Evolutionary conservation across 2,113 vertebrate species (phyloP).

Genomic region (Neolamprologus falcicula): DNA sequence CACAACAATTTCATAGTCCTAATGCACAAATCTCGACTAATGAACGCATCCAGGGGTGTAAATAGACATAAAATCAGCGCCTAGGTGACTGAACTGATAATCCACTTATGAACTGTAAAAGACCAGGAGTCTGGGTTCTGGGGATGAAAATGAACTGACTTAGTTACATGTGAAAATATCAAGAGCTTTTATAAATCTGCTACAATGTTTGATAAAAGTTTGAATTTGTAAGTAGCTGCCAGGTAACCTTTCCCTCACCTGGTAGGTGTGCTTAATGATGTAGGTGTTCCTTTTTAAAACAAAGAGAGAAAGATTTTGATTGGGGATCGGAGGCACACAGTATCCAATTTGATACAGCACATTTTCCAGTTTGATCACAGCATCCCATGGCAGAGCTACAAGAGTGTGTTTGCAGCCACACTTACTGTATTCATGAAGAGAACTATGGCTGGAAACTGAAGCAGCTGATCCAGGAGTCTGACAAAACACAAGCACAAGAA

Average conservation of each 20-base stretch:
- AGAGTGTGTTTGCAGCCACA: not conserved
- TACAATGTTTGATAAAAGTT: not conserved
- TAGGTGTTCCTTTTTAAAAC: slow-evolving; percentile 61
- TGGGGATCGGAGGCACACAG: not conserved
- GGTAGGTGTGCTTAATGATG: slow-evolving; percentile 37
- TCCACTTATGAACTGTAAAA: slow-evolving; percentile 49
- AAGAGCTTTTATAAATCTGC: not conserved
- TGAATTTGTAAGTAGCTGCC: not conserved
- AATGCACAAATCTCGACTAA: not conserved
- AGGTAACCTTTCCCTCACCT: slow-evolving; percentile 41
- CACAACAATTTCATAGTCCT: not conserved
- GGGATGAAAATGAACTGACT: not conserved
- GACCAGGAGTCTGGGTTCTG: slow-evolving; percentile 56
- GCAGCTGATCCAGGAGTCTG: slow-evolving; percentile 66
- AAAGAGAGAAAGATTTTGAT: not conserved
- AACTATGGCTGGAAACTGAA: slow-evolving; percentile 53
- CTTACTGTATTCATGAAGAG: slow-evolving; percentile 64
- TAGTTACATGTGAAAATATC: not conserved
- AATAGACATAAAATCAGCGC: slow-evolving; percentile 5
- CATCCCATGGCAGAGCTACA: not conserved
- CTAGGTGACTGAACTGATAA: slow-evolving; percentile 55
- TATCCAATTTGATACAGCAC: not conserved
- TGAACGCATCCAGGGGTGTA: not conserved
- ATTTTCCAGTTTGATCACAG: not conserved
- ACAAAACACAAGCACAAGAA: not conserved